These are phyloP conservation scores for Papilio polytes DNA, from an alignment of 1,140 invertebrate genomes.

Conservation along the genomic window DNA sequence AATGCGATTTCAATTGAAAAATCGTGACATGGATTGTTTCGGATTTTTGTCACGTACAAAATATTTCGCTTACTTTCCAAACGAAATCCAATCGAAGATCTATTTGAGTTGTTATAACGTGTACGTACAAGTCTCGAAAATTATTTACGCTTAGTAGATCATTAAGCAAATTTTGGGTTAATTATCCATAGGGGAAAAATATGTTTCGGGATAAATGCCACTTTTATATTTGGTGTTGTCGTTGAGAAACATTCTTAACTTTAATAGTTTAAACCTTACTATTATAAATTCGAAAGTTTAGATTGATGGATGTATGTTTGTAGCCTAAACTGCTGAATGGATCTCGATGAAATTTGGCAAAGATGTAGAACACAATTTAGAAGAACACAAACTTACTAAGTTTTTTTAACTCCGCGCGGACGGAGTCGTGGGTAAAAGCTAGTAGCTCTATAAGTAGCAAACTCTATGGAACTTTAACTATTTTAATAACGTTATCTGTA, in stretches of 20 bases:
- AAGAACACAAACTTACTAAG: no score
- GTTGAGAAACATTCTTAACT: not conserved
- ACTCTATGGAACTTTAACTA: conserved; percentile 17
- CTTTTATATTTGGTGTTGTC: not conserved
- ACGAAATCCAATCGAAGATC: conserved; percentile 7
- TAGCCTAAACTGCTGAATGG: no score
- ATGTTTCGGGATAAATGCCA: not conserved
- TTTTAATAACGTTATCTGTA: conserved; percentile 31
- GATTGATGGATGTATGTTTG: no score
- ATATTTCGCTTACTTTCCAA: conserved; percentile 31
- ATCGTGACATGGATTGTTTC: conserved; percentile 15
- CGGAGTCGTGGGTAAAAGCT: not conserved
- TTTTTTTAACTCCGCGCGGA: no score
- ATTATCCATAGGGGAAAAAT: no score
- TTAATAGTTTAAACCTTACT: no score
- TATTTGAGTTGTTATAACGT: not conserved
- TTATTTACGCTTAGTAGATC: no score
- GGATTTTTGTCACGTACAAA: conserved; percentile 33
- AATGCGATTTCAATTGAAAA: conserved; percentile 26
- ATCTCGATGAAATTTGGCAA: no score
- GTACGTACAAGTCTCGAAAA: no score
- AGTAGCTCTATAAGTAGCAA: not conserved
- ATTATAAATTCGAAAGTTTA: no score
- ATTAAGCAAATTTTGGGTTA: no score
- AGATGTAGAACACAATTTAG: no score